These are phyloP conservation scores for Glaucomys volans DNA, from an alignment of 2,113 vertebrate genomes.

Conservation along the genomic window DNA sequence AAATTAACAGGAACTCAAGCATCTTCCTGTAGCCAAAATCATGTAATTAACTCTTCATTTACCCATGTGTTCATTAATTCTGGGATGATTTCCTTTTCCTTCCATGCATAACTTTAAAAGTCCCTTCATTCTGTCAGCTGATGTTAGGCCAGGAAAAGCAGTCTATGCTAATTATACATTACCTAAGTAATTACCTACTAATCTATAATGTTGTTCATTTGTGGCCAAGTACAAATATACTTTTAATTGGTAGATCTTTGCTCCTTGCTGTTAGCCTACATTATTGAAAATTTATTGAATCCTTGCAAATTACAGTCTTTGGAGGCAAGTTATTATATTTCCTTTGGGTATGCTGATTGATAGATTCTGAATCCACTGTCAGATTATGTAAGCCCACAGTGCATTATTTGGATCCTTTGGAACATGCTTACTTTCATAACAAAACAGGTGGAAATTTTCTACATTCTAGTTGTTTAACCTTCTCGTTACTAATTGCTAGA, in stretches of 20 bases:
- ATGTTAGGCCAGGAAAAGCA: background rate
- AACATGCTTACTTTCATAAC: slow-evolving; percentile 38
- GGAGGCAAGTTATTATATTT: background rate
- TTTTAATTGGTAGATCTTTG: slow-evolving; percentile 55
- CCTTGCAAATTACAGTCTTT: background rate
- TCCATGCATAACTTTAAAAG: background rate
- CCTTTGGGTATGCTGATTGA: background rate
- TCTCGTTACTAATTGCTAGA: slow-evolving; percentile 40
- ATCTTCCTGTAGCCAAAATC: slow-evolving; percentile 34
- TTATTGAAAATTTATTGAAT: slow-evolving; percentile 1
- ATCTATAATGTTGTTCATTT: background rate
- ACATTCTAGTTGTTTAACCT: background rate
- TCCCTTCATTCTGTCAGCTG: background rate
- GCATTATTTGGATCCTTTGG: slow-evolving; percentile 46
- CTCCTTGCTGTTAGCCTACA: slow-evolving; percentile 1
- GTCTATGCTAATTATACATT: slow-evolving; percentile 62
- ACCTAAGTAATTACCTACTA: slow-evolving; percentile 27
- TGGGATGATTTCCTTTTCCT: slow-evolving; percentile 33
- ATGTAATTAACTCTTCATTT: slow-evolving; percentile 57
- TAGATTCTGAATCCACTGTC: slow-evolving; percentile 5
- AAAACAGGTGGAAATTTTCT: slow-evolving; percentile 46
- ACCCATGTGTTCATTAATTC: slow-evolving; percentile 50
- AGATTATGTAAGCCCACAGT: background rate
- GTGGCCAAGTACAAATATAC: slow-evolving; percentile 37
- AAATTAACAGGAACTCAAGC: slow-evolving; percentile 53